These are phyloP conservation scores for Mantis religiosa DNA, from an alignment of 2,888 invertebrate genomes.

Conservation along the genomic window DNA sequence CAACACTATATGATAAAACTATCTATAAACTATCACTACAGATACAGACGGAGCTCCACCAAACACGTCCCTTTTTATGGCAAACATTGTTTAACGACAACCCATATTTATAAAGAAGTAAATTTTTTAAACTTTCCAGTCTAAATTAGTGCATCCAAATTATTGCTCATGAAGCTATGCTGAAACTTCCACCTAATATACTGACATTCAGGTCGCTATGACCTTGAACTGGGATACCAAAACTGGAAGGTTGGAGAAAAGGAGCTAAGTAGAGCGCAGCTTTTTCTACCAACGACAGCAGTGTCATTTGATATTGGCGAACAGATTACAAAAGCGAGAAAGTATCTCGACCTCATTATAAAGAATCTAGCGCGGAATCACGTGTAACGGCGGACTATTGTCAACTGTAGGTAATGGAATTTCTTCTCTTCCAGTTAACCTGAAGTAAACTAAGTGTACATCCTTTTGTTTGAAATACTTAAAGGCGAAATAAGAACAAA, in stretches of 20 bases:
- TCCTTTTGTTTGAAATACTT: too few relatives aligned
- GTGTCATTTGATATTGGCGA: not conserved
- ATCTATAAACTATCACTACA: too few relatives aligned
- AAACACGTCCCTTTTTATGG: too few relatives aligned
- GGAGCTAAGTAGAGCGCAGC: not conserved
- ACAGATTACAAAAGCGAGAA: not conserved
- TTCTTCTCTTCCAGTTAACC: not conserved
- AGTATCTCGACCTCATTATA: not conserved
- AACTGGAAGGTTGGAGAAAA: not conserved
- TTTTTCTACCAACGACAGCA: not conserved
- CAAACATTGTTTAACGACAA: too few relatives aligned
- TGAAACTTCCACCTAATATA: not conserved
- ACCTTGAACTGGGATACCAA: not conserved
- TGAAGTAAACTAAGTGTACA: not conserved
- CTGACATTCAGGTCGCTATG: not conserved
- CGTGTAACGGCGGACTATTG: not conserved
- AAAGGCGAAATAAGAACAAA: too few relatives aligned
- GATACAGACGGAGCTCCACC: too few relatives aligned
- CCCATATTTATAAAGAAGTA: too few relatives aligned
- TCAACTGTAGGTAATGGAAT: not conserved
- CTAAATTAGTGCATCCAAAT: too few relatives aligned
- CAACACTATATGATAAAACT: too few relatives aligned
- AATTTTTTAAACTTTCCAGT: too few relatives aligned
- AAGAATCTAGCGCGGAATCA: not conserved
- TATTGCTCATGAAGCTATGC: not conserved